Conservation (phyloP, 23 tunicate genomes). For the Oikopleura albicans region DNA sequence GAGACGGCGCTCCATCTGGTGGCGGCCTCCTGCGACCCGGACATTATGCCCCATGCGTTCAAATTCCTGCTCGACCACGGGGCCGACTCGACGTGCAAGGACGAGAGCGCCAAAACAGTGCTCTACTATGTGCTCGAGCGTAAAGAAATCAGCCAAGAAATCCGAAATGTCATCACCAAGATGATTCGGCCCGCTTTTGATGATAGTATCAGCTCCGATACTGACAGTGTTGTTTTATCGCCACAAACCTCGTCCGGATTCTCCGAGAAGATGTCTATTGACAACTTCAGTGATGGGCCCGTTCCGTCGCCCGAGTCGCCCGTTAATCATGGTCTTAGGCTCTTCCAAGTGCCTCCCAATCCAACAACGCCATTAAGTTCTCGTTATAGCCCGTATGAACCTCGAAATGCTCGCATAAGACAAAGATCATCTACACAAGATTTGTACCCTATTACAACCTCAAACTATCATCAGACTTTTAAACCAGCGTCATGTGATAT, state of each 20-base stretch:
- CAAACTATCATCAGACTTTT: constrained; percentile 14
- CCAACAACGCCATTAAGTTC: not conserved
- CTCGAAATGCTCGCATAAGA: not conserved
- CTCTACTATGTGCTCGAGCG: constrained; percentile 7
- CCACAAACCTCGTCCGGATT: constrained; percentile 12
- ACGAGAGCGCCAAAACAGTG: not conserved
- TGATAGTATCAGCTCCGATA: not conserved
- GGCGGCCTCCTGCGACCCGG: not conserved
- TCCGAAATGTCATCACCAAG: not conserved
- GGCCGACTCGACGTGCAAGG: not conserved
- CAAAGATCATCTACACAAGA: constrained; percentile 17
- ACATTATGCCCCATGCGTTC: not conserved
- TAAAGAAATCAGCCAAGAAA: not conserved
- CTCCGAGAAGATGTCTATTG: not conserved
- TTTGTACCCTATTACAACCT: not conserved
- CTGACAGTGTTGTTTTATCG: not conserved
- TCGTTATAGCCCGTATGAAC: constrained; percentile 18
- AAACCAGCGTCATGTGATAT: not conserved
- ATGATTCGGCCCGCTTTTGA: not conserved
- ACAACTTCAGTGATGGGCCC: not conserved
- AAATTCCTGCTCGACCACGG: not conserved
- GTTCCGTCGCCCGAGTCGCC: not conserved
- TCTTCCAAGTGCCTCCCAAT: not conserved
- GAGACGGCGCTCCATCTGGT: constrained; percentile 8
- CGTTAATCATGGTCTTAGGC: not conserved